Evolutionary conservation across 2,888 invertebrate genomes (phyloP).

Genomic region (Sipha maydis): DNA sequence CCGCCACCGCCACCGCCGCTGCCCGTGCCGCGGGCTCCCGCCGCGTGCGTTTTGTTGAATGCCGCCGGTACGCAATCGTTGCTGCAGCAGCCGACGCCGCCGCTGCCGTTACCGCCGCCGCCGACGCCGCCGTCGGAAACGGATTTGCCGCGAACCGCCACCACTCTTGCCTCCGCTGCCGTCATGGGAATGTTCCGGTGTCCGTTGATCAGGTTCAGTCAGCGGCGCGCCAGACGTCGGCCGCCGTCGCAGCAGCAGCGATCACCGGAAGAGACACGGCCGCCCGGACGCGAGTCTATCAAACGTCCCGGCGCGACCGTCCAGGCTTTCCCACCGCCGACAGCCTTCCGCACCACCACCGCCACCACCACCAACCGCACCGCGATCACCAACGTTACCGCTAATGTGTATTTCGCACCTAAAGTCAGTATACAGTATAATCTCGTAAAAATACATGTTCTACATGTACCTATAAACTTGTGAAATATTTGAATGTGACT

Average conservation of each 20-base stretch:
- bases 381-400: background rate
- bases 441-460: background rate
- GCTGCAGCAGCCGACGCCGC: background rate
- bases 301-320: background rate
- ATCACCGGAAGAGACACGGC: background rate
- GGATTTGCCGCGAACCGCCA: conserved; percentile 3
- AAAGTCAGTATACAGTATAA: conserved; percentile 43
- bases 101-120: too few species aligned
- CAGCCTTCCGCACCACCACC: background rate
- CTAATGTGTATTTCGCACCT: background rate
- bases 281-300: background rate
- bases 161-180: background rate
- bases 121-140: background rate
- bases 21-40: background rate
- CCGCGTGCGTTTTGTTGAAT: conserved; percentile 42
- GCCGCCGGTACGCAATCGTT: conserved; percentile 48
- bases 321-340: background rate
- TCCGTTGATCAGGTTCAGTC: conserved; percentile 57
- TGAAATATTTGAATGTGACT: background rate
- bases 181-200: conserved; percentile 58
- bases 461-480: too few species aligned
- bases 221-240: conserved; percentile 27
- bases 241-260: conserved; percentile 4
- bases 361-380: background rate
- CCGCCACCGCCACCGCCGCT: background rate